Evolutionary conservation across 2,888 invertebrate species (phyloP).

Genomic region (Acronicta psi): DNA sequence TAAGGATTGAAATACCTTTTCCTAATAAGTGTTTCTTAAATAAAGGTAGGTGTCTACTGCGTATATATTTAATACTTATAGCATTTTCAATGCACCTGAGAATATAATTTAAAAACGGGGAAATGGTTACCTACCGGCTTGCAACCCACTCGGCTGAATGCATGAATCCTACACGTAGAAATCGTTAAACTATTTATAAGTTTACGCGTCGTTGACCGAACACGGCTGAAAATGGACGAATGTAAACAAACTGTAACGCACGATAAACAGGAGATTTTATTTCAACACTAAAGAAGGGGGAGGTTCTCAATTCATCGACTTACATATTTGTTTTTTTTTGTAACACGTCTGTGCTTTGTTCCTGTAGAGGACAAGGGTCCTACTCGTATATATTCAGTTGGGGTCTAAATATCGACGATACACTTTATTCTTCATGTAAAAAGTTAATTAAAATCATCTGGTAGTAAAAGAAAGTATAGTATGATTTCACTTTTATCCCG

Average conservation of each 20-base stretch:
- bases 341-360: too few species aligned
- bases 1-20: constrained; percentile 14
- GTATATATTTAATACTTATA: not conserved
- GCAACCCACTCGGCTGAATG: constrained; percentile 13
- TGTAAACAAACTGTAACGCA: constrained; percentile 37
- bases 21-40: not conserved
- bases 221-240: constrained; percentile 16
- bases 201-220: constrained; percentile 39
- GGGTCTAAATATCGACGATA: too few species aligned
- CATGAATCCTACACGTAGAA: constrained; percentile 18
- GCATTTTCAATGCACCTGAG: not conserved
- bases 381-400: too few species aligned
- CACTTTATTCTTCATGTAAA: too few species aligned
- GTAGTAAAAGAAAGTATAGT: too few species aligned
- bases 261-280: not conserved
- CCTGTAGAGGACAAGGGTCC: too few species aligned
- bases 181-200: constrained; percentile 30
- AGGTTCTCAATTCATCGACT: not conserved
- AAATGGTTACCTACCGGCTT: not conserved
- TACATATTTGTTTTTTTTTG: not conserved
- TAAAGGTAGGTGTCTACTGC: not conserved
- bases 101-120: not conserved
- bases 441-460: too few species aligned
- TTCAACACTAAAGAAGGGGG: not conserved
- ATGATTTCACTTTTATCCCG: constrained; percentile 34